Percentiles rank a stretch among this genome's conserved stretches.
Conservation (phyloP, 92 coral and sea anemone species). For the Epizoanthus scotinus region DNA sequence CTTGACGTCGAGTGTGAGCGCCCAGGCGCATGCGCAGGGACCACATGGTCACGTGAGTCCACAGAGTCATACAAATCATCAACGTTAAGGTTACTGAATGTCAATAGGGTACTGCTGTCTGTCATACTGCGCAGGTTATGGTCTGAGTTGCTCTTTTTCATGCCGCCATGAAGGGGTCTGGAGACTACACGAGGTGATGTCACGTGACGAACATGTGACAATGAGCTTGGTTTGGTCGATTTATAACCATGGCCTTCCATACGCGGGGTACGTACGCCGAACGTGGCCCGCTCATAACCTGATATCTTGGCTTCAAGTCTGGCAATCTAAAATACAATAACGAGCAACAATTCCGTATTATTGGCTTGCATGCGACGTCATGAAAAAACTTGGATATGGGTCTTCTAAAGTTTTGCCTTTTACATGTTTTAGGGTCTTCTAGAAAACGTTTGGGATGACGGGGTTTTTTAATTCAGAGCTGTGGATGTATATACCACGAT, state of each 20-base stretch:
- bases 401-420: no score
- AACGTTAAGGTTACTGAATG: conserved; percentile 48
- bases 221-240: conserved; percentile 20
- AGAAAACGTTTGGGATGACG: no score
- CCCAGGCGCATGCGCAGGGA: conserved; percentile 35
- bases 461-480: no score
- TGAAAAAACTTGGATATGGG: no score
- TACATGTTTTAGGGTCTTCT: no score
- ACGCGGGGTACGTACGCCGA: conserved; percentile 68
- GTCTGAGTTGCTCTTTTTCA: conserved; percentile 88
- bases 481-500: no score
- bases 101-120: conserved; percentile 48
- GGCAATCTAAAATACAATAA: conserved; percentile 61
- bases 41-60: conserved; percentile 27
- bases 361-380: no score
- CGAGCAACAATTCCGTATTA: no score
- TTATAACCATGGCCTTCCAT: conserved; percentile 52
- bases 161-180: conserved; percentile 47
- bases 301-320: conserved; percentile 95
- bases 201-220: conserved; percentile 79
- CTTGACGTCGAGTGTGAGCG: conserved; percentile 32
- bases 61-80: conserved; percentile 57
- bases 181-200: conserved; percentile 75
- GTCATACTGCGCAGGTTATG: conserved; percentile 81
- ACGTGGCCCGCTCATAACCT: conserved; percentile 98